phyloP scores from a whole-genome alignment of 2,888 invertebrate genomes.

The Pollenia amentaria region DNA sequence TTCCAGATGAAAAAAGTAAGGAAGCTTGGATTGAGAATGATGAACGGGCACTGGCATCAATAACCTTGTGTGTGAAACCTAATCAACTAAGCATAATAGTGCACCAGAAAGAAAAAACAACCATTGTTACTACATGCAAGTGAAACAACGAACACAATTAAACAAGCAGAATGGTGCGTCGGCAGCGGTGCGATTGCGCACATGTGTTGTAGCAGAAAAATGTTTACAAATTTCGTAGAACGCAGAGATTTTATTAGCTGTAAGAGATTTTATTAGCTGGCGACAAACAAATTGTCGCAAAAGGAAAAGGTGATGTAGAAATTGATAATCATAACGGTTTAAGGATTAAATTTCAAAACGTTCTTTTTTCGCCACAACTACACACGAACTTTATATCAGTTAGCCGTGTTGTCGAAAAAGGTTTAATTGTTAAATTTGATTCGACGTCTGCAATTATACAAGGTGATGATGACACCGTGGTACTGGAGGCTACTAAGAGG shows the following conservation, averaged over 20 bases:
- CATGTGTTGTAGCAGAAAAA: slow-evolving; percentile 28
- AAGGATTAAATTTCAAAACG: slow-evolving; percentile 21
- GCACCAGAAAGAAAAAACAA: slow-evolving; percentile 26
- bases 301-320: slow-evolving; percentile 39
- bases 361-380: slow-evolving; percentile 46
- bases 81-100: slow-evolving; percentile 25
- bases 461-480: background rate
- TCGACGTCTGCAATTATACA: slow-evolving; percentile 10
- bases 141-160: background rate
- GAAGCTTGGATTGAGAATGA: slow-evolving; percentile 17
- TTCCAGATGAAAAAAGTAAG: slow-evolving; percentile 1
- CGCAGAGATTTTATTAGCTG: background rate
- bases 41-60: slow-evolving; percentile 54
- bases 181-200: slow-evolving; percentile 48
- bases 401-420: slow-evolving; percentile 36
- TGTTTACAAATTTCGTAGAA: slow-evolving; percentile 40
- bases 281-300: slow-evolving; percentile 9
- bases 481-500: slow-evolving; percentile 3
- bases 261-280: slow-evolving; percentile 33
- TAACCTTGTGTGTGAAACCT: slow-evolving; percentile 48
- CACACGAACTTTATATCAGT: slow-evolving; percentile 52
- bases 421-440: slow-evolving; percentile 30
- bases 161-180: slow-evolving; percentile 23
- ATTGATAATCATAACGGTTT: background rate
- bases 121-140: slow-evolving; percentile 25